Evolutionary conservation across 1,140 invertebrate species (phyloP), one percentile per base, ranked within the genome.

Genomic region (Drosophila hydei): DNA sequence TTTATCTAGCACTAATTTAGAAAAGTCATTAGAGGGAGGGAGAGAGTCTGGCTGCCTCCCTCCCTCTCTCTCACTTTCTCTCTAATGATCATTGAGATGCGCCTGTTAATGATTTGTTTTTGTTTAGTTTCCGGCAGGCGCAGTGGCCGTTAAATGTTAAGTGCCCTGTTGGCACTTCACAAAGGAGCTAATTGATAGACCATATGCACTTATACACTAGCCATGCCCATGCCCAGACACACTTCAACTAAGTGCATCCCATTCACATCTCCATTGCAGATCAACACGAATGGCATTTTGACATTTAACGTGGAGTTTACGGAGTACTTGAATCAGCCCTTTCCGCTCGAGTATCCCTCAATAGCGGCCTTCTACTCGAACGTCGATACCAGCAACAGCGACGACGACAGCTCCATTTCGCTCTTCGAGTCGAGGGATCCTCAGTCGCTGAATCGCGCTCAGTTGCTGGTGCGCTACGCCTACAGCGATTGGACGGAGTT

Each of bases 291-390:
- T 93, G 98, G 98, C 25, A 93, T 98, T 11, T 79, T 99, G n/a
- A 97, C 97, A 2, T 98, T 99, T 88, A 93, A 96, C 72, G 95
- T 96, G 9, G 95, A 97, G 48, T 95, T 98, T 61, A 95, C 96
- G 14, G 93, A 94, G 45, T 98, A 97, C 88, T 94, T 97, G 72
- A 98, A 97, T 89, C 94, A 96, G 11, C 95, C 97, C 79, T 97
- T 99, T 91, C 98, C 98, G 4, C 92, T 98, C 64, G 96, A 97
- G 63, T 97, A 97, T 91, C 96, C 97, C 0, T 94, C 97, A 0
- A 97, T 99, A 69, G 96, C 97, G 0, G 96, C 96, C 0, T 96
- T 99, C 64, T 98, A 98, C 83, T 94, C 96, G 0, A 98, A 99
- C 90, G 94, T 99, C 1, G 97, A 99, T 87, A 97, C 95, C 0